Evolutionary conservation across 2,888 invertebrate genomes (phyloP), one percentile per base, ranked within the genome.

Genomic region (Tipula lateralis): DNA sequence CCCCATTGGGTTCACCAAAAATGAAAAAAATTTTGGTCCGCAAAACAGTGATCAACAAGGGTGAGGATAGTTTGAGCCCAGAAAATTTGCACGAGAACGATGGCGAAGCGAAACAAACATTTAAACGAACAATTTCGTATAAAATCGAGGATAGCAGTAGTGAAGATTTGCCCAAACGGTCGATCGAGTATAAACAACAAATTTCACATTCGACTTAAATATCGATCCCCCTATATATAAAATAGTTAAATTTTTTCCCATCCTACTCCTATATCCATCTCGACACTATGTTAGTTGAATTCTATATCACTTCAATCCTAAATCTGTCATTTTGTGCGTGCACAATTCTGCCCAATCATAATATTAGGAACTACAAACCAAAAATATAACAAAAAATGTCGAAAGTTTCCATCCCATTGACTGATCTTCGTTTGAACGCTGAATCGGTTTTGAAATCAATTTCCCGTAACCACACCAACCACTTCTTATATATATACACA

Each of bases 41-140:
- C 24, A 66, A 24, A 66, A 66, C 66, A 4, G 24, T 66, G 1
- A 24, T 66, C 24, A 66, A 66, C 2, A 66, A 66, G 66, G n/a
- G 4, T 36, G 83, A 34, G 7, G 30, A 24, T 36, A 83, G 34
- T 36, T 19, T 80, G 4, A 36, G 50, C 39, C 84, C 84, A 66
- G 83, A 85, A 82, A 66, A 83, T 29, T 30, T 36, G 29, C 83
- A 80, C 29, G 85, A 85, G 29, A 66, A 84, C 16, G 82, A 85
- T 30, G 19, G 34, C 13, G 36, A 19, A 2, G 83, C 83, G 2
- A 85, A 85, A 34, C 84, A 80, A 30, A 85, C 85, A 7, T 39
- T 84, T 83, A 85, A 85, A 30, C 50, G 85, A 3, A 85, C 84
- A 3, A 83, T 85, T 34, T 83, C 85, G 0, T 84, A 83, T 84